Evolutionary conservation across 2,113 vertebrate species (phyloP).

Genomic region (Phyllopteryx taeniolatus): DNA sequence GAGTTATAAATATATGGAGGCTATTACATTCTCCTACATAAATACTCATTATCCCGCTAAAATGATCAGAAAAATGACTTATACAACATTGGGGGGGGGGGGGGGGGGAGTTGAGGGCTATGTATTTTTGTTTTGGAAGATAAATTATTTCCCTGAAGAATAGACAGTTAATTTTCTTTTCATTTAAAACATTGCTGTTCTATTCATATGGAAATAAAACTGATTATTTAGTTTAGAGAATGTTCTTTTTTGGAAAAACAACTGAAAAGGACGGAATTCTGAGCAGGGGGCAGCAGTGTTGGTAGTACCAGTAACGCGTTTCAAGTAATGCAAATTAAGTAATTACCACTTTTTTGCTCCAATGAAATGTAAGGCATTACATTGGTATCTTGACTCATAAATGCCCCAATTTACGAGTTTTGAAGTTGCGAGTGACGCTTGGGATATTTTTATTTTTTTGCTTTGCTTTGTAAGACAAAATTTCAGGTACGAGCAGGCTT

Average conservation of each 20-base stretch:
- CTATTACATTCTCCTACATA: slow-evolving; percentile 61
- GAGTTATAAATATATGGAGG: slow-evolving; percentile 61
- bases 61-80: slow-evolving; percentile 66
- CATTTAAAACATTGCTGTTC: background rate
- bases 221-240: background rate
- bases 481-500: too few species aligned
- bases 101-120: background rate
- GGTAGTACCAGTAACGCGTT: too few species aligned
- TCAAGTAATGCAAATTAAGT: too few species aligned
- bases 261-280: too few species aligned
- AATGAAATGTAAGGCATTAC: too few species aligned
- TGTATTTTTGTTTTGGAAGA: slow-evolving; percentile 40
- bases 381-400: too few species aligned
- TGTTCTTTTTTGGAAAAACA: background rate
- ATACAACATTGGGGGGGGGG: slow-evolving; percentile 43
- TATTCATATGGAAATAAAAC: slow-evolving; percentile 1
- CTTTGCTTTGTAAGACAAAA: too few species aligned
- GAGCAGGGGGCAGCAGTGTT: too few species aligned
- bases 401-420: too few species aligned
- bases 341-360: too few species aligned
- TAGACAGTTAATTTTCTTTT: background rate
- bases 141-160: slow-evolving; percentile 2
- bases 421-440: too few species aligned
- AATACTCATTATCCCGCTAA: slow-evolving; percentile 67
- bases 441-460: too few species aligned